Evolutionary conservation across 2,888 invertebrate species (phyloP).

Genomic region (Tupiocoris notatus): DNA sequence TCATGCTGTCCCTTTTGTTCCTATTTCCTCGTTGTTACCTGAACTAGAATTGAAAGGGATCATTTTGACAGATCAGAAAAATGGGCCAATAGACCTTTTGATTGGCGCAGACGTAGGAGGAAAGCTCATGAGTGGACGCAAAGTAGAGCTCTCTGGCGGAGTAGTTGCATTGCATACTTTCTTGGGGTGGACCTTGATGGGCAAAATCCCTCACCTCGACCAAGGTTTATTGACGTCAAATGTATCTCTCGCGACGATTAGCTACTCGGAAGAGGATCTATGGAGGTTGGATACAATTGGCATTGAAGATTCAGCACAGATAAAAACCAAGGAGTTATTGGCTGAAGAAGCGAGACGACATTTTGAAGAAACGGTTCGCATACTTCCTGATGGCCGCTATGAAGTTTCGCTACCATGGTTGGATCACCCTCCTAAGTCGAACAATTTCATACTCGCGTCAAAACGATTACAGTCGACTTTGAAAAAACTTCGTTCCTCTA

Average conservation of each 20-base stretch:
- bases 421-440: constrained; percentile 51
- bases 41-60: not conserved
- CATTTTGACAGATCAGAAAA: not conserved
- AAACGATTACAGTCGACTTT: constrained; percentile 49
- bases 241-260: not conserved
- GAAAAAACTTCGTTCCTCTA: constrained; percentile 48
- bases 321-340: constrained; percentile 9
- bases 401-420: constrained; percentile 52
- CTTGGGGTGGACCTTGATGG: constrained; percentile 36
- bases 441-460: constrained; percentile 49
- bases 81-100: constrained; percentile 19
- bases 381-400: constrained; percentile 51
- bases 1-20: not conserved
- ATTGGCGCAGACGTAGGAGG: constrained; percentile 32
- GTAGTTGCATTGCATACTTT: constrained; percentile 21
- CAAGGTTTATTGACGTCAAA: not conserved
- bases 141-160: constrained; percentile 3
- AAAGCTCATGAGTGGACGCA: constrained; percentile 20
- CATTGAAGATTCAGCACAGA: constrained; percentile 39
- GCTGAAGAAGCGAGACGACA: constrained; percentile 27
- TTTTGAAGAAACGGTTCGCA: constrained; percentile 49
- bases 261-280: constrained; percentile 18
- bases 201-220: not conserved
- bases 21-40: not conserved
- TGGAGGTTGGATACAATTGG: constrained; percentile 45